Conservation (phyloP, 2,888 invertebrate genomes). For the Brachycybe producta region DNA sequence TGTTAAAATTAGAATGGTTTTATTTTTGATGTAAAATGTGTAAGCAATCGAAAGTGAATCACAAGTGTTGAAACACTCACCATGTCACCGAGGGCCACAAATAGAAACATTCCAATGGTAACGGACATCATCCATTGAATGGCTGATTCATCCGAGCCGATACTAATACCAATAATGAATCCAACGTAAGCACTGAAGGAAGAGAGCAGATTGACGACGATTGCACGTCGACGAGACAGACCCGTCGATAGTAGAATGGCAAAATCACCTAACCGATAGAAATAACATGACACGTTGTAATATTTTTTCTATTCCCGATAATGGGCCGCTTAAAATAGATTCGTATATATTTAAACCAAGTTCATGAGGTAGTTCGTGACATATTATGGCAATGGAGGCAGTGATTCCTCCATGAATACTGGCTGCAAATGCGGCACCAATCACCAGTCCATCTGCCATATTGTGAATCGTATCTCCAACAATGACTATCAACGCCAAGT, state of each 20-base stretch:
- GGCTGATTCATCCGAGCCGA: constrained; percentile 28
- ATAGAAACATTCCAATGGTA: constrained; percentile 40
- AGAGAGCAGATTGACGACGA: constrained; percentile 36
- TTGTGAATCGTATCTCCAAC: constrained; percentile 39
- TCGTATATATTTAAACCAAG: constrained; percentile 28
- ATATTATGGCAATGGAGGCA: constrained; percentile 37
- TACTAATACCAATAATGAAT: constrained; percentile 34
- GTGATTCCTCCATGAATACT: constrained; percentile 31
- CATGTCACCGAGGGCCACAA: constrained; percentile 38
- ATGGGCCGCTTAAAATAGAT: not conserved
- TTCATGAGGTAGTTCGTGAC: constrained; percentile 40
- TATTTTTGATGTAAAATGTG: not conserved
- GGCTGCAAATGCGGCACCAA: constrained; percentile 35
- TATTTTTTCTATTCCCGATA: too few species aligned
- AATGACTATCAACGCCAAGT: constrained; percentile 32
- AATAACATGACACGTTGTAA: too few species aligned
- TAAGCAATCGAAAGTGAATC: not conserved
- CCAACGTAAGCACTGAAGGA: constrained; percentile 37
- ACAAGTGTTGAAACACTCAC: constrained; percentile 30
- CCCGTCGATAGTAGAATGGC: constrained; percentile 38
- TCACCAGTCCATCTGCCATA: constrained; percentile 38
- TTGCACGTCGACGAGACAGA: constrained; percentile 31
- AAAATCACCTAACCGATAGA: constrained; percentile 32
- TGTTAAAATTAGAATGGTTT: constrained; percentile 2
- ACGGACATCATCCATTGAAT: constrained; percentile 36